Conservation (phyloP, 2,888 invertebrate genomes). For the Drosophila affinis region DNA sequence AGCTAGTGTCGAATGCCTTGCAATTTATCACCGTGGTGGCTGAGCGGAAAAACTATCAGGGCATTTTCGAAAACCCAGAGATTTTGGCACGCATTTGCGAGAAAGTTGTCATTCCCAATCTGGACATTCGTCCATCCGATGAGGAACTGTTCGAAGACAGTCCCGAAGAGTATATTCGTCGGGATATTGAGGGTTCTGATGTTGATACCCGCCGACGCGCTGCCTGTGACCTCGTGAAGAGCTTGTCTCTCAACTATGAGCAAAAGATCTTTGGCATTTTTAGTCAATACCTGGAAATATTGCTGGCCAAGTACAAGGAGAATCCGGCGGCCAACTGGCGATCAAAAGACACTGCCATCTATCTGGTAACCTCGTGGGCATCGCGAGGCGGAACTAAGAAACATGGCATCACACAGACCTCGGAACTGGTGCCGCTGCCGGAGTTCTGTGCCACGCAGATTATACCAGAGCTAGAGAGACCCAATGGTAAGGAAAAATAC, state of each 20-base stretch:
- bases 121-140: conserved; percentile 97
- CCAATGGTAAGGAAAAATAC: conserved; percentile 86
- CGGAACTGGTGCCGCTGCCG: conserved; percentile 93
- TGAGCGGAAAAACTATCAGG: conserved; percentile 93
- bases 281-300: conserved; percentile 89
- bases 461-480: conserved; percentile 91
- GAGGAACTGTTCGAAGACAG: conserved; percentile 99
- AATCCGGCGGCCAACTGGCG: conserved; percentile 93
- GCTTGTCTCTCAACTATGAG: conserved; percentile 94
- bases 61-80: conserved; percentile 93
- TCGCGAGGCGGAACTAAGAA: conserved; percentile 94
- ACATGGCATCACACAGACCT: conserved; percentile 95
- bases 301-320: conserved; percentile 89
- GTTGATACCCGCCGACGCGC: conserved; percentile 97
- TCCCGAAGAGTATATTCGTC: conserved; percentile 97
- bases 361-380: conserved; percentile 97
- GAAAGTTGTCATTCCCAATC: conserved; percentile 99
- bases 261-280: conserved; percentile 94
- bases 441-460: conserved; percentile 96
- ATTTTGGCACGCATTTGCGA: conserved; percentile 96
- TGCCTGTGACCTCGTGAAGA: conserved; percentile 98
- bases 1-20: conserved; percentile 98
- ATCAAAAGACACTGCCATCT: conserved; percentile 97
- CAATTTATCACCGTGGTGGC: conserved; percentile 98
- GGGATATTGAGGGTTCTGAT: conserved; percentile 99